phyloP scores from a whole-genome alignment of 2,888 invertebrate species.

The Tortricodes alternella region DNA sequence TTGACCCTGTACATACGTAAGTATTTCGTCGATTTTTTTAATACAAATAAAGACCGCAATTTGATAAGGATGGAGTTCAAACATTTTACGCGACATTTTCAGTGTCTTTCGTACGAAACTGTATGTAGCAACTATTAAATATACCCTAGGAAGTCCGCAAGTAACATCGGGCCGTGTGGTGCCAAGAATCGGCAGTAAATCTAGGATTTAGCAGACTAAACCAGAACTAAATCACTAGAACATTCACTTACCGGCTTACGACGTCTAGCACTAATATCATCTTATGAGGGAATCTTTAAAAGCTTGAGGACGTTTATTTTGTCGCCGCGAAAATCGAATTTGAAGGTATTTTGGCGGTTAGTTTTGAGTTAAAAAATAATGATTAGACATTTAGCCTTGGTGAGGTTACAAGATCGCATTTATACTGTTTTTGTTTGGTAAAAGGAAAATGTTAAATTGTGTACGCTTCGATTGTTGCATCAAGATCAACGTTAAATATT shows the following conservation, averaged over 20 bases:
- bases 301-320: neutral
- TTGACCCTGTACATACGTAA: too few species aligned
- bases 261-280: constrained; percentile 22
- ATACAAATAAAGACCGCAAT: too few species aligned
- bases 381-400: too few species aligned
- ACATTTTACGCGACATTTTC: too few species aligned
- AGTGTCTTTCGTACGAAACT: neutral
- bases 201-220: constrained; percentile 27
- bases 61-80: too few species aligned
- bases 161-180: constrained; percentile 22
- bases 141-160: constrained; percentile 25
- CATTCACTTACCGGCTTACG: constrained; percentile 27
- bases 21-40: too few species aligned
- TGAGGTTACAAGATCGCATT: too few species aligned
- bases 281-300: constrained; percentile 13
- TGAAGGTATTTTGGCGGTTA: neutral
- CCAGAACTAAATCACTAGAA: constrained; percentile 30
- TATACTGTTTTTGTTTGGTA: too few species aligned
- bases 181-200: constrained; percentile 31
- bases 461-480: too few species aligned
- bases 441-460: too few species aligned
- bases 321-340: neutral
- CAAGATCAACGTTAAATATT: too few species aligned
- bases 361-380: too few species aligned
- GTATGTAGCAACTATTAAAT: constrained; percentile 27